Conservation (phyloP, 1,140 invertebrate species). For the Maniola jurtina region DNA sequence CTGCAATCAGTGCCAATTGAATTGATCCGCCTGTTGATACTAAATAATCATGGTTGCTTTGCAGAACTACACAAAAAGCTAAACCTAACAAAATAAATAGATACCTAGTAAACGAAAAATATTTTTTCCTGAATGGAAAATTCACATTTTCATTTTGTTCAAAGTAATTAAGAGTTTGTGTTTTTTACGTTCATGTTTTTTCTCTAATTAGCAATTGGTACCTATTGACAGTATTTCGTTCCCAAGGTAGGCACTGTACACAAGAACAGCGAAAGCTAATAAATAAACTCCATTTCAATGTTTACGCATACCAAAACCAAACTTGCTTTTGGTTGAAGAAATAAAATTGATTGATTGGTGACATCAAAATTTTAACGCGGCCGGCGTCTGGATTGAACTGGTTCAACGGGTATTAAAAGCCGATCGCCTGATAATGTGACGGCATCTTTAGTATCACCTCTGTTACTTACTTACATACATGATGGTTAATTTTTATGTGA, state of each 20-base stretch:
- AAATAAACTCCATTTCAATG: not conserved
- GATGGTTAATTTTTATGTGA: constrained; percentile 35
- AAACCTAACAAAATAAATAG: too few species aligned
- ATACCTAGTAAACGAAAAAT: too few species aligned
- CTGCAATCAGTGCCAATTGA: too few species aligned
- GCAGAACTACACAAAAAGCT: too few species aligned
- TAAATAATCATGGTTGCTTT: too few species aligned
- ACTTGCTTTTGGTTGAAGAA: constrained; percentile 28
- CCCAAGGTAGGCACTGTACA: not conserved
- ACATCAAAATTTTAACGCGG: constrained; percentile 64
- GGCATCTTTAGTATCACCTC: constrained; percentile 47
- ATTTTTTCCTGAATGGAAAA: too few species aligned
- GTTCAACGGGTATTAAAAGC: constrained; percentile 45
- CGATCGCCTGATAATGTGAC: constrained; percentile 38
- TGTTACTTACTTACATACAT: constrained; percentile 29
- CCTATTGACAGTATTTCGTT: too few species aligned
- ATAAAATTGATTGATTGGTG: constrained; percentile 71
- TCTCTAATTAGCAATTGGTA: too few species aligned
- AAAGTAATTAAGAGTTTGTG: too few species aligned
- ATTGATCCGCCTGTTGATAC: too few species aligned
- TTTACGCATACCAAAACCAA: constrained; percentile 4
- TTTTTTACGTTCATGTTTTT: too few species aligned
- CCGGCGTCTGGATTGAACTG: constrained; percentile 47
- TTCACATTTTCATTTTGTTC: too few species aligned
- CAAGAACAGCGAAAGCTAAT: not conserved